Percentiles rank a stretch among this genome's conserved stretches.
These are phyloP conservation scores for Hiodon tergisus DNA, from an alignment of 2,113 vertebrate genomes.

Conservation along the genomic window DNA sequence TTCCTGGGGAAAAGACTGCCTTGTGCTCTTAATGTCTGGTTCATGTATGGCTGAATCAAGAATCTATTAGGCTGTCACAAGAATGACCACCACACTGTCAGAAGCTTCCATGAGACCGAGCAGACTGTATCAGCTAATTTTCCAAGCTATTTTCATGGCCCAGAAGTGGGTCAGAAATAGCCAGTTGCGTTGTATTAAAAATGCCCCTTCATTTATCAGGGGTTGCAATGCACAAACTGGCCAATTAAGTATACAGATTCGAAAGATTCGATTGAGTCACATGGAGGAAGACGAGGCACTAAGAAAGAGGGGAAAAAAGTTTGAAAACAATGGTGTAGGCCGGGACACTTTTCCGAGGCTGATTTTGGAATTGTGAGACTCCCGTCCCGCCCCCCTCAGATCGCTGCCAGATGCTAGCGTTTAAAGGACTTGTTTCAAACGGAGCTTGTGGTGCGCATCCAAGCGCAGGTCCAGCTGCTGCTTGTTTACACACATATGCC, in stretches of 20 bases:
- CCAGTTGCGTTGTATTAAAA: not conserved
- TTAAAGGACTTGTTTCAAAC: not conserved
- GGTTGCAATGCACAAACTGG: too few relatives aligned
- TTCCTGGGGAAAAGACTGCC: too few relatives aligned
- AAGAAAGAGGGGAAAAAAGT: not conserved
- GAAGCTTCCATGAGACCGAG: not conserved
- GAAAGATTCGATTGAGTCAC: too few relatives aligned
- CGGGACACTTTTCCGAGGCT: not conserved
- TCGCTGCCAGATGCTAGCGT: not conserved
- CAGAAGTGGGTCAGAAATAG: not conserved
- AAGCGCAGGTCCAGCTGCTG: not conserved
- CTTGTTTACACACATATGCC: conserved; percentile 3
- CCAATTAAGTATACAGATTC: too few relatives aligned
- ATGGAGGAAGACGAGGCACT: too few relatives aligned
- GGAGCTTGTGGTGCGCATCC: too few relatives aligned
- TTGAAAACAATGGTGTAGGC: not conserved
- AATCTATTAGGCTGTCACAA: too few relatives aligned
- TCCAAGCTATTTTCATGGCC: not conserved
- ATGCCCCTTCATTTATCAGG: too few relatives aligned
- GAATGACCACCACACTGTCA: not conserved
- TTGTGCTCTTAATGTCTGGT: too few relatives aligned
- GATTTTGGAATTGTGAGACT: not conserved
- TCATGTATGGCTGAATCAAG: too few relatives aligned
- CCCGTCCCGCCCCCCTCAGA: not conserved
- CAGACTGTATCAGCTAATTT: not conserved